Conservation (phyloP, 2,888 invertebrate species). For the Cynaeus angustus region DNA sequence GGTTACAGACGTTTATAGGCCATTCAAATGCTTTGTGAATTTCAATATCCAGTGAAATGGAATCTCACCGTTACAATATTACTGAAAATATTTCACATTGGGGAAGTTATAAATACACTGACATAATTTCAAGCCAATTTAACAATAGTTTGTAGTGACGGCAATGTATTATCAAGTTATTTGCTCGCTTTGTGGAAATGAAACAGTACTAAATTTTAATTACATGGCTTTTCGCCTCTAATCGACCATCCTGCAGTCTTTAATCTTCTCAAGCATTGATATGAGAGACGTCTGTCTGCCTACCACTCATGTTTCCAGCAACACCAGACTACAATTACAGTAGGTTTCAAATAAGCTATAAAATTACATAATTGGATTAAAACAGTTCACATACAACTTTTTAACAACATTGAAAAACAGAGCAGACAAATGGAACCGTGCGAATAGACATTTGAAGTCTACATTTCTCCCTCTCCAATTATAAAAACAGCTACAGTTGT, state of each 20-base stretch:
- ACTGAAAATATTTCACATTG: not conserved
- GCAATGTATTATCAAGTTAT: constrained; percentile 33
- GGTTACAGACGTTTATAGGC: constrained; percentile 36
- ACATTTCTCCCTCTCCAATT: too few species aligned
- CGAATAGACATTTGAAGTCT: too few species aligned
- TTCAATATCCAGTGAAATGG: constrained; percentile 16
- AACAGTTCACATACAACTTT: not conserved
- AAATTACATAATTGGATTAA: not conserved
- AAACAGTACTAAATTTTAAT: constrained; percentile 30
- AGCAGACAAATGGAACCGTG: too few species aligned
- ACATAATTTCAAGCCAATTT: constrained; percentile 41
- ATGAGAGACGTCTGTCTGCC: constrained; percentile 1
- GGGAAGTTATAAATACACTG: constrained; percentile 25
- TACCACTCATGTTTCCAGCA: constrained; percentile 1
- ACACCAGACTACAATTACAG: constrained; percentile 4
- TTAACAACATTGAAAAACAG: too few species aligned
- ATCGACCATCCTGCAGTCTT: constrained; percentile 14
- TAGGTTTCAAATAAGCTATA: constrained; percentile 1
- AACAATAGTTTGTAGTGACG: constrained; percentile 14
- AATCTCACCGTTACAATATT: not conserved
- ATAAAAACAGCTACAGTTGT: too few species aligned
- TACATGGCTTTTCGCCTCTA: constrained; percentile 18
- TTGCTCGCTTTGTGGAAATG: constrained; percentile 13
- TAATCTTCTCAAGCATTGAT: constrained; percentile 19
- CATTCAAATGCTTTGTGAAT: constrained; percentile 40